Evolutionary conservation across 2,888 invertebrate genomes (phyloP), one percentile per base, ranked within the genome.

Genomic region (Limenitis camilla): DNA sequence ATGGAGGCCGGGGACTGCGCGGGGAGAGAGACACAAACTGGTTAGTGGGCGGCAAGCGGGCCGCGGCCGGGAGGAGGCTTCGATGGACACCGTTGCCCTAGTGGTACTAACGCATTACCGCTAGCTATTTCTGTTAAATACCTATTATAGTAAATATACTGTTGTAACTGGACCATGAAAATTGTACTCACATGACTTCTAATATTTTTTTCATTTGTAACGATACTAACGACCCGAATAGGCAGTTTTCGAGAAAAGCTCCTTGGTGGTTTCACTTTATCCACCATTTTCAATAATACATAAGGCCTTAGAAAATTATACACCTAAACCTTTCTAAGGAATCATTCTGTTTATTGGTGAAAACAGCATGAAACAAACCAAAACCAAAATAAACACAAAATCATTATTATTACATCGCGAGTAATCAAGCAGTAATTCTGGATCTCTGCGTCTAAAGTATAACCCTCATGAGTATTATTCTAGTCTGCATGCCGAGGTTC

Each of bases 81-180:
- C 65, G 59, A 62, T 66, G 68, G 68, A 72, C 73, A 77, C 78
- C 79, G 79, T 82, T 81, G 77, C 72, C 67, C 70, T 76, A 80
- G 78, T 79, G 74, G 78, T 76, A 75, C 69, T 64, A 67, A 66
- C 58, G 65, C 69, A 63, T 66, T 75, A 75, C 75, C 73, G 75
- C 73, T 76, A 72, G 64, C 58, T 65, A 65, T 61, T 62, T 60
- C 61, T 65, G 56, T 59, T 62, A 52, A 42, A 59, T 36, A 46
- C 33, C 47, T 36, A 51, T 53, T 49, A 53, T 53, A 56, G 48
- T 36, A 53, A 54, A 55, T 57, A 39, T 49, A 46, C 47, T 57
- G 42, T 46, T 53, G 45, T 49, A 58, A 58, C 55, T 55, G 40
- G 53, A 56, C 58, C 42, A 41, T 35, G 36, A 41, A 9, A 41